Base-by-base conservation (phyloP, 2,113 vertebrate genomes). In the Telmatochromis bifrenatus region DNA sequence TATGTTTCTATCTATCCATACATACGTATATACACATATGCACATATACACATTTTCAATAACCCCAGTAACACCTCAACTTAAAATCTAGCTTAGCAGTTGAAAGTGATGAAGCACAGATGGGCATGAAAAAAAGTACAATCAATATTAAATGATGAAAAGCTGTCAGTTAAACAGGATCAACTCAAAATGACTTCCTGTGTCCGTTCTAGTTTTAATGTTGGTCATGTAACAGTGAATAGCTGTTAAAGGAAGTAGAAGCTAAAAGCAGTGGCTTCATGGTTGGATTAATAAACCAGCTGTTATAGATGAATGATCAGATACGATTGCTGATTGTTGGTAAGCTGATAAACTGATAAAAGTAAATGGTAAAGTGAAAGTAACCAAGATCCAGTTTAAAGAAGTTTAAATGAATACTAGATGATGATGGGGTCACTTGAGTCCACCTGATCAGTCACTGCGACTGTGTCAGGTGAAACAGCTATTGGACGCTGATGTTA, bases 281-380 rank as follows among this genome's bases (percentile, higher is more conserved):
- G 37, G 68, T 47, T 45, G 39, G 13, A 73, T 15, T 73, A 10
- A 14, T 39, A 42, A 42, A 0, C 2, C 35, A 15, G 65, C n/a
- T 70, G 37, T 17, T 73, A 73, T 7, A 35, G 58, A 62, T 62
- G 31, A 35, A 62, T 45, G 37, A 23, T 26, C 1, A 7, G 21
- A 45, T 17, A 2, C 0, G 3, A 1, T 37, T n/a, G 17, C 33
- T 37, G 62, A 39, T 21, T 5, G 11, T 42, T 70, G 65, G 1
- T 13, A 0, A 70, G 21, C 39, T 26, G 39, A 28, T 0, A 3
- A 26, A 9, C 4, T 73, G 7, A 23, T 26, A 17, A 28, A 45
- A 45, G 19, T 42, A 42, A 70, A 42, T 42, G 35, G 5, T 73
- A 42, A 26, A 45, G 2, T 73, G 68, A 73, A 73, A 45, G 39